Base-by-base conservation (phyloP, 92 coral and sea anemone genomes). In the Umimayanthus kanabou region DNA sequence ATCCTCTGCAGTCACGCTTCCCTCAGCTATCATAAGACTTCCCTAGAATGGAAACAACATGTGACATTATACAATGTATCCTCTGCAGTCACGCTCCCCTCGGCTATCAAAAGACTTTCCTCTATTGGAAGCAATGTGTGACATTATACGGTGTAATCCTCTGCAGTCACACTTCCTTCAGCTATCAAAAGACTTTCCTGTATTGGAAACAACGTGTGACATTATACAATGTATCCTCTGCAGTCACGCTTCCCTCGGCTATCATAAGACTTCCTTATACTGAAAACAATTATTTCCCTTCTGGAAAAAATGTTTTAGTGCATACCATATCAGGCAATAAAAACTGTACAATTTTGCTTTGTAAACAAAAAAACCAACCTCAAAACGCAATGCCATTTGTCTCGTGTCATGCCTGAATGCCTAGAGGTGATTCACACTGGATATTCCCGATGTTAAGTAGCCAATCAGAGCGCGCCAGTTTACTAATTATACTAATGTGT, bases 61-160 rank as follows among this genome's bases (percentile, higher is more conserved):
- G 8, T 80, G 29, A 25, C 23, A 2, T 29, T 49, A 37, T n/a
- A 14, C 16, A 33, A 20, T 47, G 81, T 89, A 96, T 90, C 98
- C 50, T 93, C 98, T 18, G 92, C 95, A 1, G 96, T 92, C 96
- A n/a, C n/a, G n/a, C n/a, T n/a, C n/a, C n/a, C n/a, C 57, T 96
- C 97, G 30, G 92, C 73, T 49, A 79, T 80, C 71, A 65, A 1
- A 6, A 67, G 13, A 28, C 30, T 20, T 45, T 5, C 49, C 49
- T 45, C 1, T 1, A 45, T 0, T 45, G 49, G 49, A 45, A 45
- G 3, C 6, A 14, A 53, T 13, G 58, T 53, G 58, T 53, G 58
- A 15, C 14, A 50, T 13, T 9, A 13, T 53, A 53, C 58, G 11
- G 6, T 47, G 53, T 47, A 37, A 4, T 29, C 80, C 13, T 47